Evolutionary conservation across 2,797 vertebrate genomes (phyloP).

Genomic region (Tapera naevia): DNA sequence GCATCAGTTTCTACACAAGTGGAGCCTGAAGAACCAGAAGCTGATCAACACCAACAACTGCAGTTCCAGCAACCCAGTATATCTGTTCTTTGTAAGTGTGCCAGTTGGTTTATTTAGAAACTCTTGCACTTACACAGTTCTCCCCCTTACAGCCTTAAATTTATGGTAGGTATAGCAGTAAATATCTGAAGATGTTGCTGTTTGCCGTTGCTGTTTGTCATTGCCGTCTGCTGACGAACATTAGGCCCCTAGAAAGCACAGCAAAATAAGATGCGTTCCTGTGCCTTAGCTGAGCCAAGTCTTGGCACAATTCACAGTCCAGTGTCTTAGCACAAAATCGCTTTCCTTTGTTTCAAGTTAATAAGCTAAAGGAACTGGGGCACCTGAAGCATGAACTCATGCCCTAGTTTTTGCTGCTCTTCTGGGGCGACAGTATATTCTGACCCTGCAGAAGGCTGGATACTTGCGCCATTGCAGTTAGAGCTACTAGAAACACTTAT

Average conservation of each 20-base stretch:
- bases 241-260: background rate
- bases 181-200: background rate
- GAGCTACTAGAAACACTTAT: background rate
- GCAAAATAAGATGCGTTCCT: background rate
- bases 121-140: background rate
- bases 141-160: background rate
- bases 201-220: background rate
- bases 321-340: background rate
- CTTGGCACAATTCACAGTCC: background rate
- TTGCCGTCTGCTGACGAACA: background rate
- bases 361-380: background rate
- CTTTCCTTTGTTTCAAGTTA: background rate
- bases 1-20: slow-evolving; percentile 81
- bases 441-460: background rate
- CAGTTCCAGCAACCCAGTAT: slow-evolving; percentile 81
- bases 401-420: background rate
- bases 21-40: slow-evolving; percentile 89
- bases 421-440: background rate
- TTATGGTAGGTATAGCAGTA: background rate
- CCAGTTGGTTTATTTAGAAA: background rate
- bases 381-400: rapidly evolving
- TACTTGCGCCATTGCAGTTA: background rate
- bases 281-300: background rate
- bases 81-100: slow-evolving; percentile 82
- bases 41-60: slow-evolving; percentile 86